Evolutionary conservation across 2,113 vertebrate genomes (phyloP).

Genomic region (Colistium nudipinnis): DNA sequence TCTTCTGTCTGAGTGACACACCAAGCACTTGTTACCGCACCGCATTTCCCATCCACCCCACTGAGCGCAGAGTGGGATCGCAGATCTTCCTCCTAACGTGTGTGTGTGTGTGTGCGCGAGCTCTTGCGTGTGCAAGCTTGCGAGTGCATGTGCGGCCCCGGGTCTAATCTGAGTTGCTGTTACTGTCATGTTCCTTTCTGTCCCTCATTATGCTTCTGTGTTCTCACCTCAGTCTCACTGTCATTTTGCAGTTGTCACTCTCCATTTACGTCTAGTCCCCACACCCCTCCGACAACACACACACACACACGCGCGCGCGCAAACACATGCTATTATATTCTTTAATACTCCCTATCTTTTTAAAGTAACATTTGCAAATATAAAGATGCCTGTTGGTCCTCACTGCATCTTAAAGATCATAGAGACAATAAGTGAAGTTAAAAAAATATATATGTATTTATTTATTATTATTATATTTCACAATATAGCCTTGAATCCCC

Average conservation of each 20-base stretch:
- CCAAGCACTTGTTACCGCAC: conserved; percentile 35
- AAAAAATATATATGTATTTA: not conserved
- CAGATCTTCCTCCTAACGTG: conserved; percentile 15
- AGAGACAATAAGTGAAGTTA: not conserved
- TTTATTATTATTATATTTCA: too few relatives aligned
- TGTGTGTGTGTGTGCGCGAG: conserved; percentile 23
- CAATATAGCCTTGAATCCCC: not conserved
- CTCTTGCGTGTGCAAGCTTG: conserved; percentile 11
- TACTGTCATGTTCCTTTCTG: conserved; percentile 91
- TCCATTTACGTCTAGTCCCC: conserved; percentile 82
- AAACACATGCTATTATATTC: conserved; percentile 17
- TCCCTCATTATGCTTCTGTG: conserved; percentile 84
- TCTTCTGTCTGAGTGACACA: conserved; percentile 54
- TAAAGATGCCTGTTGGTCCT: not conserved
- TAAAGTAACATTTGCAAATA: too few relatives aligned
- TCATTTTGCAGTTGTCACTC: conserved; percentile 88
- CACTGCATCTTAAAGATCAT: not conserved
- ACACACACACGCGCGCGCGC: conserved; percentile 4
- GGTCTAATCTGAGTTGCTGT: conserved; percentile 89
- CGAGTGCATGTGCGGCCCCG: conserved; percentile 36
- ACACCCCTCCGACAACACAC: not conserved
- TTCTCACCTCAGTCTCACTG: conserved; percentile 86
- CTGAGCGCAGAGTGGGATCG: not conserved
- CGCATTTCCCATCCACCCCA: conserved; percentile 40
- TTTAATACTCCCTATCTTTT: too few relatives aligned